phyloP scores from a whole-genome alignment of 2,113 vertebrate species.

The Cervus canadensis region DNA sequence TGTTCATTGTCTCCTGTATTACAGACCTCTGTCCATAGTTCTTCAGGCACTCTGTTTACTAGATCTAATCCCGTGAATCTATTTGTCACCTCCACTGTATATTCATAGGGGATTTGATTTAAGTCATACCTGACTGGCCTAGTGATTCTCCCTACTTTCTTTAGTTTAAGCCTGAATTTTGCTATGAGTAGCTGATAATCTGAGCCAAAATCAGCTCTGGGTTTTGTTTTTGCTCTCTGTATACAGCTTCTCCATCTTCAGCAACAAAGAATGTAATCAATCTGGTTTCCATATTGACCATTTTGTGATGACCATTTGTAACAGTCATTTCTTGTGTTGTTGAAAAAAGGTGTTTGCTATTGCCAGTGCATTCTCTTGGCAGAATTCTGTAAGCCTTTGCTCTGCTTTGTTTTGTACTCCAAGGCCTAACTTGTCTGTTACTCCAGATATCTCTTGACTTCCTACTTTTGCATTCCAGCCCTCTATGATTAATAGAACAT shows the following conservation, averaged over 20 bases:
- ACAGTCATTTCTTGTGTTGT: not conserved
- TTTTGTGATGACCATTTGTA: not conserved
- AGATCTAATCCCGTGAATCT: not conserved
- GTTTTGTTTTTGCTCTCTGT: not conserved
- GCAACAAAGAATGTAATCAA: not conserved
- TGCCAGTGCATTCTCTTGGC: not conserved
- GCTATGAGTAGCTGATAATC: not conserved
- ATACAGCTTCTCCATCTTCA: not conserved
- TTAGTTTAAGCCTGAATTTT: not conserved
- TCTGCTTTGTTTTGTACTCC: not conserved
- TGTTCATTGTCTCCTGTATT: not conserved
- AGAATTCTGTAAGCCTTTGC: not conserved
- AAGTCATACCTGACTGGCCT: not conserved
- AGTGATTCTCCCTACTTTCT: not conserved
- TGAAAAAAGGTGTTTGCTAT: not conserved
- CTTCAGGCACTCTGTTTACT: not conserved
- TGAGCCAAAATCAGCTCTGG: not conserved
- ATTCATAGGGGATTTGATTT: not conserved
- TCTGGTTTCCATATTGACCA: not conserved
- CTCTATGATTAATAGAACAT: not conserved
- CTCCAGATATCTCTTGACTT: not conserved
- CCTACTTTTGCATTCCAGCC: not conserved
- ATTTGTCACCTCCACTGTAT: not conserved
- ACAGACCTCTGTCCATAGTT: not conserved
- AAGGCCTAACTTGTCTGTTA: not conserved